phyloP scores from a whole-genome alignment of 2,113 vertebrate species.

The Scolopax mira region DNA sequence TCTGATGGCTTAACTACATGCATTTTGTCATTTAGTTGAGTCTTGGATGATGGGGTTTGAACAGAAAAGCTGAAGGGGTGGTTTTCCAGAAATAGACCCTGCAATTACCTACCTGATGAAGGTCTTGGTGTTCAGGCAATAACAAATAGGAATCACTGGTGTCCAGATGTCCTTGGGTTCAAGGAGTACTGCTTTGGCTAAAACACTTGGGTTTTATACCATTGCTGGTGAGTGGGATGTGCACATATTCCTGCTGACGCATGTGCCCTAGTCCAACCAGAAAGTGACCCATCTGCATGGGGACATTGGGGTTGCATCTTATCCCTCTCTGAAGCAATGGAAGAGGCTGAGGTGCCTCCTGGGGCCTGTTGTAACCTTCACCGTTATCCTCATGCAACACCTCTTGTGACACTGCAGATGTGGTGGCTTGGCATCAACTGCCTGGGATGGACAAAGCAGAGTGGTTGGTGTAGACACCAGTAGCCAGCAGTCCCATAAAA shows the following conservation, averaged over 20 bases:
- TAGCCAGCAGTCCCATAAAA: not conserved
- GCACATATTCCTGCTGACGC: not conserved
- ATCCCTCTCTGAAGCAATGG: not conserved
- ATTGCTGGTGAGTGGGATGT: not conserved
- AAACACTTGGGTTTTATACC: not conserved
- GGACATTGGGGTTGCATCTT: not conserved
- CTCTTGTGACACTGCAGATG: not conserved
- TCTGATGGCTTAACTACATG: not conserved
- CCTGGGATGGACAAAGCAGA: not conserved
- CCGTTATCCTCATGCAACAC: not conserved
- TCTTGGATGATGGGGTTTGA: not conserved
- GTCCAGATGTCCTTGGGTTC: not conserved
- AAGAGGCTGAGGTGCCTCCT: not conserved
- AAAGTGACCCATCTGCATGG: not conserved
- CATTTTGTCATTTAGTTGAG: not conserved
- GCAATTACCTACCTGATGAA: not conserved
- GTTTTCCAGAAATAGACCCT: not conserved
- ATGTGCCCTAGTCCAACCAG: not conserved
- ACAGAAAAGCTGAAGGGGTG: not conserved
- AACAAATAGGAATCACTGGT: not conserved
- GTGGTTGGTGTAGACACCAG: not conserved
- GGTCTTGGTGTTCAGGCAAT: not conserved
- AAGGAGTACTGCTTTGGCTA: not conserved
- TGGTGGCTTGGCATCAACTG: rapidly evolving
- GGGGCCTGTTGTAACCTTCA: not conserved